Evolutionary conservation across 30 jellyfish, hydroid and myxozoan species (phyloP).

Genomic region (Phacellophora camtschatica): DNA sequence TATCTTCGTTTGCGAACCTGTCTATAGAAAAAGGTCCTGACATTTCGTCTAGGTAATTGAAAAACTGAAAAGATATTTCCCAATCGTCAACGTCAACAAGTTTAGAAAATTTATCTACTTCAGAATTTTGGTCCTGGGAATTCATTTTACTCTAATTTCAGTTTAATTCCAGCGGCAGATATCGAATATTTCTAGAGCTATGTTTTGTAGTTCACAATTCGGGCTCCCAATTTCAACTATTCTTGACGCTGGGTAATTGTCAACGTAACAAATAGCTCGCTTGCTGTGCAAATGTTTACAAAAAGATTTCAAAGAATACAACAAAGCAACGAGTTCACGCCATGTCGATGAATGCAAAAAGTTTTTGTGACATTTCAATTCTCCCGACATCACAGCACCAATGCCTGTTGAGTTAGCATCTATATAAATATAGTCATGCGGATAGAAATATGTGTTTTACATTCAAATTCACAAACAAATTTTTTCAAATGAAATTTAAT

Average conservation of each 20-base stretch:
- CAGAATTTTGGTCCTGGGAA: background rate
- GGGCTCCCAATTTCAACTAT: conserved; percentile 40
- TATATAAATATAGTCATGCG: background rate
- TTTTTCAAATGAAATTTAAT: background rate
- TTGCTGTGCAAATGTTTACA: background rate
- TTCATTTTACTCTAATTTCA: background rate
- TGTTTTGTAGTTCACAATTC: conserved; percentile 12
- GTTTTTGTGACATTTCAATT: background rate
- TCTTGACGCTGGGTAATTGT: background rate
- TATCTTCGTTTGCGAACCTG: background rate
- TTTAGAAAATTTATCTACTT: background rate
- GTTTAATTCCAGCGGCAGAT: background rate
- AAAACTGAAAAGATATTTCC: background rate
- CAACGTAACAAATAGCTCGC: background rate
- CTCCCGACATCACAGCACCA: background rate
- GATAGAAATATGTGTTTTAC: background rate
- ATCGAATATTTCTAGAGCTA: conserved; percentile 12
- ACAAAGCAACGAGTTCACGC: background rate
- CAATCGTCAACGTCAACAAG: background rate
- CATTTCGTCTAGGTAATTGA: background rate
- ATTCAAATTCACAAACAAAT: background rate
- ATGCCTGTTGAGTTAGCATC: background rate
- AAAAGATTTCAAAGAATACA: background rate
- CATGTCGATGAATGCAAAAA: background rate
- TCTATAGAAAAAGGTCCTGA: conserved; percentile 26